phyloP scores from a whole-genome alignment of 2,113 vertebrate species.

The Equus przewalskii region DNA sequence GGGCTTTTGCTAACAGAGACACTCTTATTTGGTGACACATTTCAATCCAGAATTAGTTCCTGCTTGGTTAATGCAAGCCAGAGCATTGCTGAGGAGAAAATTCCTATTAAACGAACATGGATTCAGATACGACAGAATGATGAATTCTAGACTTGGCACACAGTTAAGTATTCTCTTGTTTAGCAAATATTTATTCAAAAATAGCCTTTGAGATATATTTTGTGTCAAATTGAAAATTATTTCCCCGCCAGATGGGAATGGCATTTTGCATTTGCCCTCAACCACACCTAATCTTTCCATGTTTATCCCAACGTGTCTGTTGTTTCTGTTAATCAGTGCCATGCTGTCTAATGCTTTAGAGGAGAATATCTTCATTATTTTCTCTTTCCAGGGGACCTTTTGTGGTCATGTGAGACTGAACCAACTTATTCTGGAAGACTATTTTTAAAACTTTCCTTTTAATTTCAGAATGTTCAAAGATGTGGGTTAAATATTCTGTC shows the following conservation, averaged over 20 bases:
- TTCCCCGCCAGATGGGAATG: not conserved
- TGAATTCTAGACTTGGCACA: constrained; percentile 16
- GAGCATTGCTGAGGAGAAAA: not conserved
- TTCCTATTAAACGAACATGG: not conserved
- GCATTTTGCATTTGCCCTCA: constrained; percentile 26
- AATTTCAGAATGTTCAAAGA: constrained; percentile 20
- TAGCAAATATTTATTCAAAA: constrained; percentile 68
- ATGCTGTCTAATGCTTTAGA: not conserved
- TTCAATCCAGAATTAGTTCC: not conserved
- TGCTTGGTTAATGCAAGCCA: not conserved
- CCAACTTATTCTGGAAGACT: not conserved
- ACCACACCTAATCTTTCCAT: constrained; percentile 19
- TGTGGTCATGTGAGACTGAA: not conserved
- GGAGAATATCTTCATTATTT: not conserved
- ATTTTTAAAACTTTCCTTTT: constrained; percentile 40
- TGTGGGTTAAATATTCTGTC: not conserved
- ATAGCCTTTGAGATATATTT: constrained; percentile 47
- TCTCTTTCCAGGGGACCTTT: not conserved
- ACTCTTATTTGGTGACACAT: not conserved
- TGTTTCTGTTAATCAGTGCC: constrained; percentile 27
- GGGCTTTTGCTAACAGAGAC: not conserved
- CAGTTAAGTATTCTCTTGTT: constrained; percentile 38
- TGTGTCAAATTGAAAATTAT: constrained; percentile 43
- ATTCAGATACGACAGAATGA: not conserved
- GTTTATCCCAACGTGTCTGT: constrained; percentile 1